Base-by-base conservation (phyloP, 2,797 vertebrate genomes). In the Gallinago stenura region DNA sequence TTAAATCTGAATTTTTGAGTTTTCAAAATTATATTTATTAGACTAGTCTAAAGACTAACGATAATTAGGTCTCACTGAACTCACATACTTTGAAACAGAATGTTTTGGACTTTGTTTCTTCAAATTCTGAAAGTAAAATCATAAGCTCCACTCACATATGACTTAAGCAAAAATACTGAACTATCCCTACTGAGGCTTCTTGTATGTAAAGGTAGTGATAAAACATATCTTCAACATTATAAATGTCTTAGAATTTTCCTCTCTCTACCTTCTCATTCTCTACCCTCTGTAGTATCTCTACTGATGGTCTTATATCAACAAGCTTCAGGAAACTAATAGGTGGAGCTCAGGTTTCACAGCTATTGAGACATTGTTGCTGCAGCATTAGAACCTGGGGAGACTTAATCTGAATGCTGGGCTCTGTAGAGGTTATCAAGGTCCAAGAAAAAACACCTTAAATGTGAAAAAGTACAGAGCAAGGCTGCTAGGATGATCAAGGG, bases 81-180 rank as follows among this genome's bases (percentile, higher is more conserved):
- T 39, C n/a, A 43, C 1, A 1, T 33, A 79, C 4, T 46, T 89
- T 58, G 50, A 82, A 93, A 51, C 5, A 58, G 48, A 81, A 45
- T 33, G 18, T 33, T 91, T 56, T 68, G 14, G 33, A 57, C 5
- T 58, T 64, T 31, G 3, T 65, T 84, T 79, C 66, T 87, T 76
- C 26, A 66, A 62, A 79, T 66, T 79, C 22, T 65, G 58, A 62
- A 62, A 57, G 4, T 45, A 88, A 81, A 92, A 72, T 71, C 31
- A 7, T 24, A 64, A 62, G 1, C 12, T 5, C 14, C 31, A 43
- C 21, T 65, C 0, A 1, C 35, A 3, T 62, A 25, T 65, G n/a
- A 62, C 8, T 50, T 50, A 62, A 58, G 20, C 19, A 89, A 15
- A 12, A 15, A 61, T 9, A 5, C 11, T 58, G 26, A 46, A n/a